Evolutionary conservation across 2,113 vertebrate genomes (phyloP), one percentile per base, ranked within the genome.

Genomic region (Zosterops japonicus): DNA sequence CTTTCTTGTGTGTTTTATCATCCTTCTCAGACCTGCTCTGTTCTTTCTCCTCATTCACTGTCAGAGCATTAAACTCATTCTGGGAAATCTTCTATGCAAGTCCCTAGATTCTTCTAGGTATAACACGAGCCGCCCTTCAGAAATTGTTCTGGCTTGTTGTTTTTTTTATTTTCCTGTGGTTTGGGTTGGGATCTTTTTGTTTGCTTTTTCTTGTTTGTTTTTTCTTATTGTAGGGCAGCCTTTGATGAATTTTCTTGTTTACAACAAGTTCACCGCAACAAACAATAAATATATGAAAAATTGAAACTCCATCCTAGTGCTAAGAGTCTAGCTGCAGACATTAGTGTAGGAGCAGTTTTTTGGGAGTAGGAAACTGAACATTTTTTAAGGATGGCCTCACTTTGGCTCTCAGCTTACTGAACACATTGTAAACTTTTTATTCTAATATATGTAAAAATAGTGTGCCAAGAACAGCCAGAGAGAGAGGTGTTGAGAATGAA

Each of bases 351-450:
- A 96, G 41, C 61, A 55, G 64, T 61, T 90, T 56, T 21, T 31
- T 85, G 83, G 63, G 79, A 96, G 24, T 47, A 90, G 77, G 90
- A 91, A 95, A 78, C 76, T 23, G 75, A 74, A 60, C 95, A 96
- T 97, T 95, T 96, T 94, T 97, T 82, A 84, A 77, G 82, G 75
- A 93, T 94, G 87, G 93, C 96, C 93, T 98, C 96, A 94, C 96
- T 88, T 95, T 94, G 96, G 95, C 96, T 95, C 78, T 86, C 16
- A 24, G 24, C 63, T 59, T 83, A 56, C 55, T n/a, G 90, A 94
- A 90, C 96, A 83, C 50, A 52, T 49, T 95, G 87, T 93, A 93
- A 63, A 93, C 87, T 76, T 97, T 83, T 82, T 47, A 36, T 90
- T 95, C 76, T 87, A 70, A 93, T 92, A 57, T 67, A 39, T 39